Base-by-base conservation (phyloP, 2,113 vertebrate genomes). In the Lampris megalopsis region DNA sequence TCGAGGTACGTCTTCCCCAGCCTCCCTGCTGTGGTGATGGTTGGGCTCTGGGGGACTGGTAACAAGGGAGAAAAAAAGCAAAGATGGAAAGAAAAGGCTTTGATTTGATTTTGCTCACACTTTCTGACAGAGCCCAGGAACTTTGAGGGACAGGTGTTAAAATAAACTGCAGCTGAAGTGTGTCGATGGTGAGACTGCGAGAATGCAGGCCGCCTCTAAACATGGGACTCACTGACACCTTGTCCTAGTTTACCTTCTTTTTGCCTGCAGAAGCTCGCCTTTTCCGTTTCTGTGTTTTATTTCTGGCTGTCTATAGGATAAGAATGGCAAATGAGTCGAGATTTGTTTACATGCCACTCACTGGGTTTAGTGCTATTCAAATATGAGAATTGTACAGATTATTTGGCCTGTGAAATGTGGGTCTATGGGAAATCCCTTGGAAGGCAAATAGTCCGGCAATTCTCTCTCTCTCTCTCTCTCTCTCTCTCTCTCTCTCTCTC, bases 1-100 rank as follows among this genome's bases (percentile, higher is more conserved):
- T 91, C 75, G 95, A 99, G 96, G 97, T 99, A 93, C 92, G 94
- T 69, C 48, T 52, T 60, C 65, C 73, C 38, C 63, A 82, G 75
- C 77, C 56, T 83, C 84, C 88, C 89, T 9, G 67, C 90, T 86
- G 89, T 13, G 87, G 78, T 89, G 90, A 88, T 83, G 84, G 83
- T 84, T 85, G 87, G 86, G 76, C 87, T 90, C 85, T 81, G 37
- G 86, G 89, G 91, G 84, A 64, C 77, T 70, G 79, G 81, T 81
- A 87, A 75, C 80, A 79, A 77, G 81, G 82, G 80, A 85, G 80
- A 67, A 75, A 78, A 77, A 75, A 75, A 86, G 84, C 82, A 68
- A 76, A 86, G 84, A 86, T 64, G 68, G 78, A 71, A 81, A 38
- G 81, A 71, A 71, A 71, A 62, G 43, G 10, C 84, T 93, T 92